Evolutionary conservation across 1,140 invertebrate genomes (phyloP).

Genomic region (Drosophila kepulauana): DNA sequence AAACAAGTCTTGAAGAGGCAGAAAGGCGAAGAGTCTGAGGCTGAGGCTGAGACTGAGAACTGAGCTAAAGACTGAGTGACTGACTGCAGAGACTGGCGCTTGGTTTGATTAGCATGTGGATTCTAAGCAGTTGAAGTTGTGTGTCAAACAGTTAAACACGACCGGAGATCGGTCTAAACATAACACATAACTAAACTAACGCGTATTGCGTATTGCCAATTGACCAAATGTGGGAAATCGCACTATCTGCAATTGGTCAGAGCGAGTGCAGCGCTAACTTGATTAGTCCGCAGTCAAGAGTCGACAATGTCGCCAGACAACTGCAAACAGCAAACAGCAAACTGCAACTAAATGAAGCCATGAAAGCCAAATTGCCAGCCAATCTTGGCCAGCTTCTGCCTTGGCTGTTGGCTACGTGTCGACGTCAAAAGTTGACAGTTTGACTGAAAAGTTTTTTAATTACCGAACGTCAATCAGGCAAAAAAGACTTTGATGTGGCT

Average conservation of each 20-base stretch:
- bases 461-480: constrained; percentile 74
- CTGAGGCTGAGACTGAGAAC: constrained; percentile 11
- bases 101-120: constrained; percentile 74
- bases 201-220: constrained; percentile 16
- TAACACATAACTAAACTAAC: background rate
- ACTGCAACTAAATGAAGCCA: constrained; percentile 68
- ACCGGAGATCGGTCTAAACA: constrained; percentile 8
- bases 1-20: constrained; percentile 49
- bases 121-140: constrained; percentile 53
- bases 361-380: constrained; percentile 56
- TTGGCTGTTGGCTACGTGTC: constrained; percentile 32
- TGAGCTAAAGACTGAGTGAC: constrained; percentile 11
- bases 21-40: background rate
- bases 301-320: background rate
- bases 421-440: constrained; percentile 77
- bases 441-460: constrained; percentile 77
- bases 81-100: constrained; percentile 62
- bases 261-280: constrained; percentile 75
- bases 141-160: constrained; percentile 76
- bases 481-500: constrained; percentile 35
- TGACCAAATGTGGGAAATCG: constrained; percentile 57
- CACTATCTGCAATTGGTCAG: constrained; percentile 66
- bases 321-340: too few species aligned
- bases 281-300: constrained; percentile 59
- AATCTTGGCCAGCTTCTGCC: constrained; percentile 21